Conservation (phyloP, 2,113 vertebrate genomes). For the Salvelinus fontinalis region DNA sequence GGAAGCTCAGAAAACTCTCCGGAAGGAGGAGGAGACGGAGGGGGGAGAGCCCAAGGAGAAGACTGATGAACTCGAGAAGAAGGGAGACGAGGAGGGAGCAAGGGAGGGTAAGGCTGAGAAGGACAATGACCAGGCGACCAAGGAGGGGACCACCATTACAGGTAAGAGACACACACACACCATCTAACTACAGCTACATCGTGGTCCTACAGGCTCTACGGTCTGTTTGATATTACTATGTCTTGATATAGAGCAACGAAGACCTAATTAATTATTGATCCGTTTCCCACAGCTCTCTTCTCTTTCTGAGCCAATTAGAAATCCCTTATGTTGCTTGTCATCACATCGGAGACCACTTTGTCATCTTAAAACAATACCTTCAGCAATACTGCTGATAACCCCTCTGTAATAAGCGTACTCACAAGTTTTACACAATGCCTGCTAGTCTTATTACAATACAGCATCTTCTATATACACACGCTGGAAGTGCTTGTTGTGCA, state of each 20-base stretch:
- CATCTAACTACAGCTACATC: too few relatives aligned
- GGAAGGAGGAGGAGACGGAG: constrained; percentile 72
- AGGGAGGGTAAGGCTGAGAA: constrained; percentile 26
- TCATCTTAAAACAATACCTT: not conserved
- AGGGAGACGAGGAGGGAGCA: constrained; percentile 26
- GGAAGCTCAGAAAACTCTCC: constrained; percentile 49
- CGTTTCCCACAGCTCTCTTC: not conserved
- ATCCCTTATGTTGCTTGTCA: not conserved
- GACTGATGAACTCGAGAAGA: constrained; percentile 50
- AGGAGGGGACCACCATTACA: constrained; percentile 56
- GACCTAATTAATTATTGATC: not conserved
- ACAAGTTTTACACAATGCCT: too few relatives aligned
- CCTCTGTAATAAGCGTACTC: not conserved
- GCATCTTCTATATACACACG: too few relatives aligned
- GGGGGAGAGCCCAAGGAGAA: constrained; percentile 72
- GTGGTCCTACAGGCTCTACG: not conserved
- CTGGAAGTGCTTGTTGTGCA: too few relatives aligned
- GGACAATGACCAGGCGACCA: constrained; percentile 45
- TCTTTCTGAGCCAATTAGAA: constrained; percentile 1
- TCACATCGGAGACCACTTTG: not conserved
- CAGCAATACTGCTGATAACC: not conserved
- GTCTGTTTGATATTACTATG: not conserved
- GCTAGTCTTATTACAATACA: too few relatives aligned
- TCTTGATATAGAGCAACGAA: not conserved
- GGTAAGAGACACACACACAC: constrained; percentile 41